Percentiles rank a stretch among this genome's conserved stretches.
Evolutionary conservation across 2,888 invertebrate species (phyloP).

Genomic region (Eumacrocentrus americanus): DNA sequence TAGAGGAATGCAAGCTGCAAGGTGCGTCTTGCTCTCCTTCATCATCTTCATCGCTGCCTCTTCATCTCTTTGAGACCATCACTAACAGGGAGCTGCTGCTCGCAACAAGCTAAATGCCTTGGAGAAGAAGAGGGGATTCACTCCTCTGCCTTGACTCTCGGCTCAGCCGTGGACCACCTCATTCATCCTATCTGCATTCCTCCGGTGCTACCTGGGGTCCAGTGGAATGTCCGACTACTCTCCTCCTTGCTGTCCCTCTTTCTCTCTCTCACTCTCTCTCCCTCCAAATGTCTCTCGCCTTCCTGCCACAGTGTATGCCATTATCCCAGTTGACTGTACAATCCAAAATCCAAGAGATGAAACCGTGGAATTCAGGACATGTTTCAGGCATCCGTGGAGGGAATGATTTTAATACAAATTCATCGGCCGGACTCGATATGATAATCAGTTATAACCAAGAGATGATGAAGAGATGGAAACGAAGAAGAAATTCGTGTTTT

Average conservation of each 20-base stretch:
- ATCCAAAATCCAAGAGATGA: too few species aligned
- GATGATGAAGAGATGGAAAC: too few species aligned
- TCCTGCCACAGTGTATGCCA: slow-evolving; percentile 26
- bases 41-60: slow-evolving; percentile 8
- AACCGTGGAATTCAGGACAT: too few species aligned
- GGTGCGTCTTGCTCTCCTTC: slow-evolving; percentile 9
- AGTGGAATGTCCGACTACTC: slow-evolving; percentile 53
- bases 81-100: not conserved
- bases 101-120: slow-evolving; percentile 4
- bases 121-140: slow-evolving; percentile 31
- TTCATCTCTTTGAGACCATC: not conserved
- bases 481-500: slow-evolving; percentile 19
- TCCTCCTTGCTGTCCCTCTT: slow-evolving; percentile 26
- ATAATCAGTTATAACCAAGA: too few species aligned
- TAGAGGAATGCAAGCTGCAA: slow-evolving; percentile 17
- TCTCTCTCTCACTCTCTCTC: slow-evolving; percentile 12
- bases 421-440: too few species aligned
- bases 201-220: slow-evolving; percentile 57
- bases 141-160: slow-evolving; percentile 40
- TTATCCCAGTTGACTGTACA: too few species aligned
- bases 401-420: too few species aligned
- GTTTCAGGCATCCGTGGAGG: too few species aligned
- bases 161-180: slow-evolving; percentile 56
- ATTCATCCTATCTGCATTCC: slow-evolving; percentile 60
- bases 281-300: too few species aligned